Evolutionary conservation across 2,888 invertebrate species (phyloP), one percentile per base, ranked within the genome.

Genomic region (Scaptomyza tumidula): DNA sequence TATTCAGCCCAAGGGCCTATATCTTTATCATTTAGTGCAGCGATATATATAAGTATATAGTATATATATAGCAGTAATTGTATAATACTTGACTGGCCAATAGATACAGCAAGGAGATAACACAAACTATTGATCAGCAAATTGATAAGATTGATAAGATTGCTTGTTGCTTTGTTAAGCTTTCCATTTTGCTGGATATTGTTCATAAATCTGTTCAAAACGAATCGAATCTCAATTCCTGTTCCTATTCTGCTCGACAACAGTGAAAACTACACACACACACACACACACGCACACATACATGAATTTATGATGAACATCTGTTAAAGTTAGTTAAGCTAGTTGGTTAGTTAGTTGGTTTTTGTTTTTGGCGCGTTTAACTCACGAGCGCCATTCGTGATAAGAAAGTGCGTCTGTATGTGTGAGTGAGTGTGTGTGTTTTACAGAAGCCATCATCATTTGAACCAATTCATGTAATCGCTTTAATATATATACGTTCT

Each of bases 101-200:
- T n/a, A 56, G 49, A 49, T 64, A 56, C 45, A 63, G 44, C 16
- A 45, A 48, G 37, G n/a, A 35, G 74, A 84, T 78, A 78, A 73
- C 53, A n/a, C 19, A 19, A 19, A 19, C 80, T 57, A 52, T 60
- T 61, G 78, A 73, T 64, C 48, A 54, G 48, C 10, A 31, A 60
- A 29, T 41, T 33, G 72, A 86, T 79, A 79, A 61, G 45, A 49
- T 33, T 66, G 80, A 78, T 88, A 63, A 77, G 82, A 80, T 87
- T 78, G 69, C 52, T 48, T 31, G 45, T 33, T 33, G 1, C 10
- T 0, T 5, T 9, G 10, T 3, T 41, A 35, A 9, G n/a, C 50
- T 24, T 49, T 56, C 2, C 37, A 37, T 37, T 37, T 43, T 7
- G 29, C n/a, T 39, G 33, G 19, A 35, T 10, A 9, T 29, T 27